Evolutionary conservation across 92 coral and sea anemone species (phyloP).

Genomic region (Micromussa lordhowensis): DNA sequence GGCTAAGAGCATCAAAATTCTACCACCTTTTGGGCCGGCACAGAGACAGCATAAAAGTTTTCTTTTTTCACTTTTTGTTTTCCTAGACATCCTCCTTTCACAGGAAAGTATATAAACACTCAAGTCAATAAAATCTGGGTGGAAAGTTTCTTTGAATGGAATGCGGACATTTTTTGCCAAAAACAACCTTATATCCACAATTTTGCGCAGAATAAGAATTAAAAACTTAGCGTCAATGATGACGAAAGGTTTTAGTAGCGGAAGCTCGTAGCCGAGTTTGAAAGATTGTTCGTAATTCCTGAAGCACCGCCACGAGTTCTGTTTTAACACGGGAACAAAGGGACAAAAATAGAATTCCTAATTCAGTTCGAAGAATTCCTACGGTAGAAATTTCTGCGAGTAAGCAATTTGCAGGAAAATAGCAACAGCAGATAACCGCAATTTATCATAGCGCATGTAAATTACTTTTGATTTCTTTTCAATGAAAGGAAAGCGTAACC

Average conservation of each 20-base stretch:
- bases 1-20: background rate
- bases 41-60: background rate
- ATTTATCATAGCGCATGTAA: background rate
- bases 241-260: background rate
- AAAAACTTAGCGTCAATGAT: background rate
- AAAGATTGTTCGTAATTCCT: background rate
- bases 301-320: background rate
- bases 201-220: background rate
- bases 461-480: background rate
- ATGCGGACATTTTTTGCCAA: background rate
- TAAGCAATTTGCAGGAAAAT: background rate
- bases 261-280: background rate
- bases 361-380: background rate
- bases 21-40: too few species aligned
- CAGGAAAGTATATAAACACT: background rate
- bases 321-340: background rate
- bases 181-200: background rate
- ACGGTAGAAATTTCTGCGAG: background rate
- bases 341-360: constrained; percentile 2
- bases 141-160: background rate
- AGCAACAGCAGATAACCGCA: background rate
- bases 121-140: background rate
- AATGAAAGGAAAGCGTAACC: background rate
- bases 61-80: background rate
- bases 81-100: background rate